phyloP scores from a whole-genome alignment of 2,113 vertebrate genomes.

The Zosterops pallidus region DNA sequence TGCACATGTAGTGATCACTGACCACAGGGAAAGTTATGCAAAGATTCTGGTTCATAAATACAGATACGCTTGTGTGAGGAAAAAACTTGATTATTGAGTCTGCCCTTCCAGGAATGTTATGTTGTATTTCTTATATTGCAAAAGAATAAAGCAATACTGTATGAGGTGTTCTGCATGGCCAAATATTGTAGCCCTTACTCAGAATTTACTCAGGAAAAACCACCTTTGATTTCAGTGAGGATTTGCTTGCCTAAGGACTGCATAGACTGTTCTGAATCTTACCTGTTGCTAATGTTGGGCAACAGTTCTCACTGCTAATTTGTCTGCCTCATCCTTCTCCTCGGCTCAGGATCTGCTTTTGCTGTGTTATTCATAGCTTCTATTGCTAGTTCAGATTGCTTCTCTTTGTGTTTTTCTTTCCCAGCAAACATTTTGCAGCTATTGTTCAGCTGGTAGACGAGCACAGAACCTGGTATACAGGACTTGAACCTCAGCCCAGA shows the following conservation, averaged over 20 bases:
- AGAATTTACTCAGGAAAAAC: constrained; percentile 50
- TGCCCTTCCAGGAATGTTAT: background rate
- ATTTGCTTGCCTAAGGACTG: background rate
- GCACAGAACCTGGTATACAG: constrained; percentile 29
- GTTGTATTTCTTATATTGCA: background rate
- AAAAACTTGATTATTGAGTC: background rate
- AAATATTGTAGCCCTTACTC: background rate
- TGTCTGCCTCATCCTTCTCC: background rate
- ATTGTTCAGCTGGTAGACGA: constrained; percentile 23
- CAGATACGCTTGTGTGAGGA: background rate
- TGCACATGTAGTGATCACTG: background rate
- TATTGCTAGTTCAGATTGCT: constrained; percentile 2
- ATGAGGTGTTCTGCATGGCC: background rate
- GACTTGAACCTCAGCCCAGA: constrained; percentile 56
- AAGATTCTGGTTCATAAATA: background rate
- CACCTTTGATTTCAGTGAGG: background rate
- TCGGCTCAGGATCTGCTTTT: constrained; percentile 23
- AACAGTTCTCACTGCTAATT: constrained; percentile 24
- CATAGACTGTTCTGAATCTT: constrained; percentile 1
- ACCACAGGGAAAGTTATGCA: background rate
- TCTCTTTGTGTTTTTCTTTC: constrained; percentile 8
- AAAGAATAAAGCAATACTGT: background rate
- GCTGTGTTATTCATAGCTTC: constrained; percentile 8
- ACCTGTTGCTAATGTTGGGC: background rate
- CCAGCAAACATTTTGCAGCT: constrained; percentile 30